Percentiles rank a stretch among this genome's conserved stretches.
phyloP scores from a whole-genome alignment of 2,888 invertebrate genomes.

The Drosophila tanythrix region DNA sequence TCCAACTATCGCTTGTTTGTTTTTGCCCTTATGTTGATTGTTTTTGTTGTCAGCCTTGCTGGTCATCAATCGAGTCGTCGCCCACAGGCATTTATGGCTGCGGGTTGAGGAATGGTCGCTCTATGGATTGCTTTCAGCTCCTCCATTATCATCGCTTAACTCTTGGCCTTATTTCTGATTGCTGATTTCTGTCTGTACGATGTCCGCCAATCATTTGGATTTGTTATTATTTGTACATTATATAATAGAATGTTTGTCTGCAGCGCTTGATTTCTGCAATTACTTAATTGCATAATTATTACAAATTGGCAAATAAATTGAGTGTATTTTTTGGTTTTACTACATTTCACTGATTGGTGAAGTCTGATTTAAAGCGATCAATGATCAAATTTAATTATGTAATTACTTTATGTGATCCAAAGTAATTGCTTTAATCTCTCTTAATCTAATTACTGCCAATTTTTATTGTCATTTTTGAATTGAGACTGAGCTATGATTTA shows the following conservation, averaged over 20 bases:
- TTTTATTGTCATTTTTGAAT: background rate
- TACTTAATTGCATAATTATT: background rate
- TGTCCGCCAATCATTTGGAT: slow-evolving; percentile 20
- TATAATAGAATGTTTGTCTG: background rate
- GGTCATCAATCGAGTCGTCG: slow-evolving; percentile 41
- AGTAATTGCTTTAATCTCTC: background rate
- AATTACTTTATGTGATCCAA: background rate
- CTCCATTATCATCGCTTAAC: slow-evolving; percentile 33
- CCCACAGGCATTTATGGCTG: slow-evolving; percentile 20
- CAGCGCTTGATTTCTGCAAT: slow-evolving; percentile 1
- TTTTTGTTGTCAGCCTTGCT: slow-evolving; percentile 43
- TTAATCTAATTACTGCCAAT: background rate
- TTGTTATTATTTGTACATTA: background rate
- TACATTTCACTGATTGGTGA: background rate
- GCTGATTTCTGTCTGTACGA: slow-evolving; percentile 1
- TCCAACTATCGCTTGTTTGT: slow-evolving; percentile 28
- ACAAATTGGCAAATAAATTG: background rate
- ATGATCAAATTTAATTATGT: background rate
- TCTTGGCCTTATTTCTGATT: slow-evolving; percentile 17
- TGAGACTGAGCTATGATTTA: background rate
- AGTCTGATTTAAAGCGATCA: background rate
- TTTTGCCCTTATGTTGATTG: slow-evolving; percentile 58
- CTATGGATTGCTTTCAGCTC: slow-evolving; percentile 21
- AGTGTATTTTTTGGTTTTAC: too few species aligned
- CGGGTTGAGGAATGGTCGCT: background rate